Conservation (phyloP, 2,113 vertebrate species). For the Bambusicola thoracicus region DNA sequence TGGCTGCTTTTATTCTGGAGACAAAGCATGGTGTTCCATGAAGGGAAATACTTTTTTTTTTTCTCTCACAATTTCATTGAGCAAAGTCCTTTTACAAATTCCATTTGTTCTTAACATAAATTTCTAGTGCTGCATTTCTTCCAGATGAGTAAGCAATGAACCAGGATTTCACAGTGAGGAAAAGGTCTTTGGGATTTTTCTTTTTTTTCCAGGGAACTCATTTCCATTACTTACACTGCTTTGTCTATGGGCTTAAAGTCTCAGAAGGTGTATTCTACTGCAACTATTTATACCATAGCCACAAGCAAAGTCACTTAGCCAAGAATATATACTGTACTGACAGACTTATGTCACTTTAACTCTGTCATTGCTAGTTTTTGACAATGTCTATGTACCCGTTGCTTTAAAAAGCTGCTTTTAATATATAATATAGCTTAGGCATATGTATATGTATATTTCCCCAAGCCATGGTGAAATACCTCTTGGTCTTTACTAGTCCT, state of each 20-base stretch:
- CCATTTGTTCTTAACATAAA: constrained; percentile 15
- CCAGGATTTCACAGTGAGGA: constrained; percentile 35
- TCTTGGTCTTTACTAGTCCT: not conserved
- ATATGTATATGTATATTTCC: not conserved
- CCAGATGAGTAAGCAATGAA: constrained; percentile 59
- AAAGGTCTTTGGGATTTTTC: not conserved
- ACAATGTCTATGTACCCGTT: not conserved
- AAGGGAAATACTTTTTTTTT: constrained; percentile 10
- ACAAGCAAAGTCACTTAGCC: constrained; percentile 14
- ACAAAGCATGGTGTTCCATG: not conserved
- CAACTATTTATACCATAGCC: constrained; percentile 4
- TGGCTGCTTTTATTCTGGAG: not conserved
- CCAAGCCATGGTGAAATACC: not conserved
- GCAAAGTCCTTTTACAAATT: constrained; percentile 2
- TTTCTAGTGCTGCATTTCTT: constrained; percentile 59
- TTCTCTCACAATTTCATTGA: not conserved
- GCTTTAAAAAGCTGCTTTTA: not conserved
- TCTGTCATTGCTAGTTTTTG: not conserved
- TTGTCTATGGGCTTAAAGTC: not conserved
- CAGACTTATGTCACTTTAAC: constrained; percentile 1
- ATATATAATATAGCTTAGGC: not conserved
- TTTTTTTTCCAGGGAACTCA: not conserved
- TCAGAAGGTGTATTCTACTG: not conserved
- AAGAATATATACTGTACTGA: not conserved
- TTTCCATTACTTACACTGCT: constrained; percentile 13